Evolutionary conservation across 2,888 invertebrate species (phyloP), one percentile per base, ranked within the genome.

Genomic region (Gastrophysa polygoni): DNA sequence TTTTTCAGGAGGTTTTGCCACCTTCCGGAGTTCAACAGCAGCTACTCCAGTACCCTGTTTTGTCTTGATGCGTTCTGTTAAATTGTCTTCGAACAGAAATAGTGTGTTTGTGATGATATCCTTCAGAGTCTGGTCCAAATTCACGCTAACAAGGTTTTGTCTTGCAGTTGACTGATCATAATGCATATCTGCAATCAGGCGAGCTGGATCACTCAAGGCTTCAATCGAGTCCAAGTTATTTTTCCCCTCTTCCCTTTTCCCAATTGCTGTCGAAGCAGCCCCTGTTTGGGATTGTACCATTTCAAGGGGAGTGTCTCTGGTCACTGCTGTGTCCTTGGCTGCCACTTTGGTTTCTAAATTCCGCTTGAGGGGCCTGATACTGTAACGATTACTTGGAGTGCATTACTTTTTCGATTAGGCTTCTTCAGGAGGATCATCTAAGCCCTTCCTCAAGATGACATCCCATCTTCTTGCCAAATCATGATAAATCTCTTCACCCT

Each of bases 261-360:
- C 57, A 8, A 48, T 20, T 48, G 57, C 57, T 11, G 57, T 6
- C 14, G 48, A 32, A 14, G 48, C 38, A 16, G 49, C 48, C 7
- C 57, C 49, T n/a, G 34, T 47, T 34, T 57, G 57, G 1, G 21
- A 7, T 57, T 57, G 57, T 32, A 57, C 38, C 38, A 20, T 20
- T 34, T 34, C 24, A 4, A 57, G 57, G 1, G 20, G 18, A 21
- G 32, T 7, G 20, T 57, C 57, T 4, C 57, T 47, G 28, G 28
- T 7, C 4, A 57, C 7, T 11, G 57, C 34, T 20, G 38, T 21
- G 18, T 48, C 57, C 18, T 34, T 57, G 34, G 38, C 48, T 10
- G 57, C 48, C 0, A 48, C 47, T 18, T 16, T 57, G 17, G 48
- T 48, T 20, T 57, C 57, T n/a, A 34, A 48, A 57, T 57, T 57